Evolutionary conservation across 2,113 vertebrate species (phyloP).

Genomic region (Ceyx melanurus): DNA sequence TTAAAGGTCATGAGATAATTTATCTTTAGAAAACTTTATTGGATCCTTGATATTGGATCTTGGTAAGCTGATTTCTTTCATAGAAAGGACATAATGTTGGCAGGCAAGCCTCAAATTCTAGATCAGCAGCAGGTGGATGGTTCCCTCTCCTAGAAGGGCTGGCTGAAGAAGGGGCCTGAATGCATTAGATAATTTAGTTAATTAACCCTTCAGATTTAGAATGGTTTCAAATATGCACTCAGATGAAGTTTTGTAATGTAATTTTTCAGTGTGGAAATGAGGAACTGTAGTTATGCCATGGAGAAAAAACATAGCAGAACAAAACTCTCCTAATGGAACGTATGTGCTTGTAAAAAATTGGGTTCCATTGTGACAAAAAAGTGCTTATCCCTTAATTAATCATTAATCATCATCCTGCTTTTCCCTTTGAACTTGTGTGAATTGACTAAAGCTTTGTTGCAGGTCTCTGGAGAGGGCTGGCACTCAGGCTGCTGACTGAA

Average conservation of each 20-base stretch:
- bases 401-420: conserved; percentile 46
- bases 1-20: neutral
- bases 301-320: conserved; percentile 54
- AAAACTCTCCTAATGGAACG: conserved; percentile 29
- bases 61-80: neutral
- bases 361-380: neutral
- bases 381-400: conserved; percentile 9
- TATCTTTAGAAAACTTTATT: neutral
- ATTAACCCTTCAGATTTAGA: neutral
- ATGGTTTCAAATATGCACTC: neutral
- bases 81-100: neutral
- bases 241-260: neutral
- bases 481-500: conserved; percentile 69
- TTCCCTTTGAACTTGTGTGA: conserved; percentile 67
- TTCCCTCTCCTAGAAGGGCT: neutral
- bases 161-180: neutral
- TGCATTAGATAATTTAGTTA: neutral
- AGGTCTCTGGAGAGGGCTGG: conserved; percentile 47
- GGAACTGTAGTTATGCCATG: neutral
- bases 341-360: conserved; percentile 46
- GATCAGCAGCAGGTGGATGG: neutral
- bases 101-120: neutral
- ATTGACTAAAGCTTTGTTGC: conserved; percentile 50
- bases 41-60: neutral
- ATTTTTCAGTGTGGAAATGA: neutral